phyloP scores from a whole-genome alignment of 1,140 invertebrate species.

The Pogonognathellus flavescens region DNA sequence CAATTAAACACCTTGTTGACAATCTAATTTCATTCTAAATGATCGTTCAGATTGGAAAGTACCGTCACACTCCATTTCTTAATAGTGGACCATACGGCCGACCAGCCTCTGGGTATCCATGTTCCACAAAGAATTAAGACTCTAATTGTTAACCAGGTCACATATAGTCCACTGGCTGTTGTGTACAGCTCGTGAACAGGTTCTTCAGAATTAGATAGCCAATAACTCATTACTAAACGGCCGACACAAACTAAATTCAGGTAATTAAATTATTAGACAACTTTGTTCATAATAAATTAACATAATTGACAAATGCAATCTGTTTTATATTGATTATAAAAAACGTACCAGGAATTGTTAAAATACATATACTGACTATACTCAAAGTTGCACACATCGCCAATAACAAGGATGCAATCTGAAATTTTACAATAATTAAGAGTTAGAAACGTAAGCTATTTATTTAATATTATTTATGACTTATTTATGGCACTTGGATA shows the following conservation, averaged over 20 bases:
- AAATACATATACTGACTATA: constrained; percentile 82
- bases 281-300: no score
- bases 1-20: constrained; percentile 15
- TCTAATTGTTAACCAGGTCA: constrained; percentile 89
- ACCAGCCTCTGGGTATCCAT: constrained; percentile 86
- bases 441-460: constrained; percentile 25
- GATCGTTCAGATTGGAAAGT: constrained; percentile 26
- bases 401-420: constrained; percentile 80
- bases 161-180: constrained; percentile 91
- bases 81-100: constrained; percentile 57
- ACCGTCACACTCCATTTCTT: constrained; percentile 68
- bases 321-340: background rate
- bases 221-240: constrained; percentile 65
- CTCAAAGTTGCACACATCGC: constrained; percentile 89
- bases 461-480: background rate
- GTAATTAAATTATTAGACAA: constrained; percentile 51
- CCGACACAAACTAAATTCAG: constrained; percentile 65
- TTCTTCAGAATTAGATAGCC: constrained; percentile 65
- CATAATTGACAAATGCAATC: no score
- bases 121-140: constrained; percentile 83
- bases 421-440: constrained; percentile 52
- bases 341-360: constrained; percentile 83
- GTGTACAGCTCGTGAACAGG: constrained; percentile 95
- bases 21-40: constrained; percentile 23
- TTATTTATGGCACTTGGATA: background rate